phyloP scores from a whole-genome alignment of 2,888 invertebrate species.

The Terebella lapidaria region DNA sequence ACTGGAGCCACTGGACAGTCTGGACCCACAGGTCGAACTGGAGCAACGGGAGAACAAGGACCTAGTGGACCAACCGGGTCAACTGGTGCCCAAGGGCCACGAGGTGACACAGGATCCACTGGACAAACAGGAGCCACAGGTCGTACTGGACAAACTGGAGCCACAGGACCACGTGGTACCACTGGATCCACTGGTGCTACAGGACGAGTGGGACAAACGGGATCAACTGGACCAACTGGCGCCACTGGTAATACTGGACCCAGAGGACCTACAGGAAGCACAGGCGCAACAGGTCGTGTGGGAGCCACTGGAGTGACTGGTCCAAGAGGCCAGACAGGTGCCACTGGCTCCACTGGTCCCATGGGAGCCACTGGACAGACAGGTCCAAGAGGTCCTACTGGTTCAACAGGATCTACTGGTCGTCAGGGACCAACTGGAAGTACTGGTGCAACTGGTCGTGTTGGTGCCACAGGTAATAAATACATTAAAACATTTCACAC shows the following conservation, averaged over 20 bases:
- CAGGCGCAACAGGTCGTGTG: slow-evolving; percentile 12
- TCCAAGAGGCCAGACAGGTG: slow-evolving; percentile 8
- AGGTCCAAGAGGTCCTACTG: slow-evolving; percentile 9
- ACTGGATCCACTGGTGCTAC: slow-evolving; percentile 6
- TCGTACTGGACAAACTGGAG: slow-evolving; percentile 2
- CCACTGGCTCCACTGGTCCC: slow-evolving; percentile 10
- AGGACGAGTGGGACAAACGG: slow-evolving; percentile 9
- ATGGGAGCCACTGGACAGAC: slow-evolving; percentile 14
- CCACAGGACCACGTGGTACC: slow-evolving; percentile 1
- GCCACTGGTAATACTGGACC: slow-evolving; percentile 11
- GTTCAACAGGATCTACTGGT: not conserved
- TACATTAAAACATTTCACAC: slow-evolving; percentile 6
- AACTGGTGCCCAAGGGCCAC: slow-evolving; percentile 2
- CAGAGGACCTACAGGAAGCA: slow-evolving; percentile 12
- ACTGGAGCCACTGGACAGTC: slow-evolving; percentile 13
- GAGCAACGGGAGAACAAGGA: slow-evolving; percentile 3
- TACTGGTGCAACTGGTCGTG: slow-evolving; percentile 11
- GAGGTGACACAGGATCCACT: slow-evolving; percentile 5
- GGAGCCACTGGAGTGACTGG: slow-evolving; percentile 20
- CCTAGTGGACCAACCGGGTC: slow-evolving; percentile 3
- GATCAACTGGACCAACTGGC: slow-evolving; percentile 13
- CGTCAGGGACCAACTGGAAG: slow-evolving; percentile 4
- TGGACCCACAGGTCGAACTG: slow-evolving; percentile 12
- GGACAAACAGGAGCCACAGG: not conserved
- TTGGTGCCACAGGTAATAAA: slow-evolving; percentile 19